Evolutionary conservation across 2,888 invertebrate species (phyloP), one percentile per base, ranked within the genome.

Genomic region (Epirrhoe alternata): DNA sequence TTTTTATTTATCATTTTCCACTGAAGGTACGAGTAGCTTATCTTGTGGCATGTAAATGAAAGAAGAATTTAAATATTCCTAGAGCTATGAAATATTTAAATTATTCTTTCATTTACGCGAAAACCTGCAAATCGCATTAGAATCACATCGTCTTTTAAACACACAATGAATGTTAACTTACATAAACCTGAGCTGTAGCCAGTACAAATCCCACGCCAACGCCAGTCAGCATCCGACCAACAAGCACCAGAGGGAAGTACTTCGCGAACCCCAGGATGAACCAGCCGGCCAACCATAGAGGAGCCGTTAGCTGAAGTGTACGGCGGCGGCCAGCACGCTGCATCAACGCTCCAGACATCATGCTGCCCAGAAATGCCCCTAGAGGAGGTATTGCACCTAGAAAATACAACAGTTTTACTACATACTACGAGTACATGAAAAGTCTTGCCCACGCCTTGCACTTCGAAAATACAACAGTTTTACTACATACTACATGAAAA

Each of bases 161-260:
- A 12, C 14, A 47, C 5, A 1, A 47, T 5, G 6, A 16, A 47
- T 16, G 7, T 14, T 38, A 63, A 81, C 95, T 94, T 71, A 96
- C 94, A 80, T 96, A 96, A 72, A 95, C 94, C 86, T 94, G 95
- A n/a, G 93, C 93, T 4, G 95, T 94, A 0, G 96, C 95, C 8
- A 94, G 86, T 1, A 93, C 90, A 30, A 96, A 93, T 0, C 95
- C 95, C 2, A 94, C 94, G 61, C 95, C 94, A 50, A 95, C 86
- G 0, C 96, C 96, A 0, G 94, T 93, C 38, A 95, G 69, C 6
- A 94, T 80, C 51, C 96, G 85, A 0, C 95, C 95, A 1, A 92
- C 66, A 10, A 95, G 85, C 1, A 96, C 79, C 49, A 94, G 77
- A 0, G 86, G 77, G 64, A 92, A 89, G 61, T 83, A 82, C 16